phyloP scores from a whole-genome alignment of 2,113 vertebrate genomes.

The Callocephalon fimbriatum region DNA sequence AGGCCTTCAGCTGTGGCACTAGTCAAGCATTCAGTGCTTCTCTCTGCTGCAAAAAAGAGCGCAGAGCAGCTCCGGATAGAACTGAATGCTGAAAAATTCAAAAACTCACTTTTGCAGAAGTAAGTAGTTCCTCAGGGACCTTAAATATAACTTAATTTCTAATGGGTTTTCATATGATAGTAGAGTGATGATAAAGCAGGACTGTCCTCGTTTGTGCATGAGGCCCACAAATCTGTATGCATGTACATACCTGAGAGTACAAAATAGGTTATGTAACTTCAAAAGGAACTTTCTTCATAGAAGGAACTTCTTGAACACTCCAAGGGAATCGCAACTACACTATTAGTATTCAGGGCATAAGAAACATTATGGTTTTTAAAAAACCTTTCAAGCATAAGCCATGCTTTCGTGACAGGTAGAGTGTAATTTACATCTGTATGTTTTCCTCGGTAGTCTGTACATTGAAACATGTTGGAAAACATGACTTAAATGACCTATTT shows the following conservation, averaged over 20 bases:
- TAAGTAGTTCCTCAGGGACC: constrained; percentile 65
- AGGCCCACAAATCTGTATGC: not conserved
- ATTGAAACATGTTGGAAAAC: not conserved
- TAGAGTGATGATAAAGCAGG: not conserved
- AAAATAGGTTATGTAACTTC: not conserved
- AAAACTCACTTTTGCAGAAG: constrained; percentile 97
- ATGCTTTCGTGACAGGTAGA: not conserved
- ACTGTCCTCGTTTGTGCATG: not conserved
- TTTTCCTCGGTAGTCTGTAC: not conserved
- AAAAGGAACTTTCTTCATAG: not conserved
- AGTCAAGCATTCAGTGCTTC: constrained; percentile 90
- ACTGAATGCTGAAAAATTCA: constrained; percentile 96
- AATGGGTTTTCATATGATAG: not conserved
- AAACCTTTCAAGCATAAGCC: not conserved
- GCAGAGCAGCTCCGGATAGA: constrained; percentile 96
- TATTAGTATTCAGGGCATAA: not conserved
- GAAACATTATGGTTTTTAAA: not conserved
- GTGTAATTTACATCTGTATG: not conserved
- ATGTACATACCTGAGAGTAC: not conserved
- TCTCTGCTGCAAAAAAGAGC: constrained; percentile 91
- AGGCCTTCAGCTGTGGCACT: constrained; percentile 90
- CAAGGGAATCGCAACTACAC: not conserved
- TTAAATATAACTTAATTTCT: not conserved
- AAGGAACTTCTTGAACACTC: not conserved
- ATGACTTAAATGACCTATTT: not conserved